These are phyloP conservation scores for Melanargia galathea DNA, from an alignment of 2,888 invertebrate genomes.

Conservation along the genomic window DNA sequence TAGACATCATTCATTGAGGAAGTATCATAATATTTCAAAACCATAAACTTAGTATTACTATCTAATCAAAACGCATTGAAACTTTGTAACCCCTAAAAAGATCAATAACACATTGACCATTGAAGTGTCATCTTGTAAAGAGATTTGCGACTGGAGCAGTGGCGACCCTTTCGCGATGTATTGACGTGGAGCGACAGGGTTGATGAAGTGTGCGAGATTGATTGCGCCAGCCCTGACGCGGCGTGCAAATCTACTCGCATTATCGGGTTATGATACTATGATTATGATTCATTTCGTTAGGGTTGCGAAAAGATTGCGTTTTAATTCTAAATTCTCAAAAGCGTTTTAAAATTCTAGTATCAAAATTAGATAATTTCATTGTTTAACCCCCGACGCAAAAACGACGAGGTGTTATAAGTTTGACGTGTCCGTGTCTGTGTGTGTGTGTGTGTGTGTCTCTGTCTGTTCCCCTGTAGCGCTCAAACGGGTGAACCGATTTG, in stretches of 20 bases:
- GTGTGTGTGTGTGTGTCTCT: too few relatives aligned
- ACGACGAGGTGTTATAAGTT: too few relatives aligned
- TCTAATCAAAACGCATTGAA: neutral
- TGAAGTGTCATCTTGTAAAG: slow-evolving; percentile 28
- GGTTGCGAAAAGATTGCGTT: neutral
- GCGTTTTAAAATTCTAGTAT: too few relatives aligned
- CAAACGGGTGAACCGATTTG: too few relatives aligned
- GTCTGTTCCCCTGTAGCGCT: too few relatives aligned
- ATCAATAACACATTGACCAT: slow-evolving; percentile 7
- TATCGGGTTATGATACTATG: neutral
- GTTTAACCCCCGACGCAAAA: too few relatives aligned
- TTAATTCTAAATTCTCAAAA: neutral
- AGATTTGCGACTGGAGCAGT: slow-evolving; percentile 23
- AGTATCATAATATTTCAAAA: too few relatives aligned
- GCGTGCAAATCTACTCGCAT: slow-evolving; percentile 26
- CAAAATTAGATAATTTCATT: too few relatives aligned
- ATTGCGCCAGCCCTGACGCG: slow-evolving; percentile 46
- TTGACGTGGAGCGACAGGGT: slow-evolving; percentile 56
- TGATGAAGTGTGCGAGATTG: slow-evolving; percentile 57
- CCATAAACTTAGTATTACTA: too few relatives aligned
- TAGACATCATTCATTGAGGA: too few relatives aligned
- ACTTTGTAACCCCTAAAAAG: neutral
- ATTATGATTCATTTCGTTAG: neutral
- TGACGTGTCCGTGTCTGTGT: too few relatives aligned
- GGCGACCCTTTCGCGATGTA: slow-evolving; percentile 46